A percentile compares a stretch with the other conserved stretches of the same genome.
Evolutionary conservation across 1,140 invertebrate genomes (phyloP).

Genomic region (Batillaria attramentaria): DNA sequence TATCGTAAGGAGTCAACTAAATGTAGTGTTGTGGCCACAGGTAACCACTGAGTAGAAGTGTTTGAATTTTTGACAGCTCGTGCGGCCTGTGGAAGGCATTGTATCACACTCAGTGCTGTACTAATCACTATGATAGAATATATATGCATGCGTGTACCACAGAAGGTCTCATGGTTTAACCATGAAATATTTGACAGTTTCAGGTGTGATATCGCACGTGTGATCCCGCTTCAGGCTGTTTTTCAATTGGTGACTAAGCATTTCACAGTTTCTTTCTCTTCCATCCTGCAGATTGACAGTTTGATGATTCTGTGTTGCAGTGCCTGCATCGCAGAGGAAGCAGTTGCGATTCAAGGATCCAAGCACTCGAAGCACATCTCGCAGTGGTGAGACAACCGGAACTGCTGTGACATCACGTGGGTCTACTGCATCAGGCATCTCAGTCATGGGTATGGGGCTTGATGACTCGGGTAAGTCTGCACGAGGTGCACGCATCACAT

Average conservation of each 20-base stretch:
- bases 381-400: background rate
- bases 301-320: conserved; percentile 18
- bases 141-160: too few species aligned
- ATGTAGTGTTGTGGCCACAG: too few species aligned
- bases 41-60: too few species aligned
- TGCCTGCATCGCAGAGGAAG: conserved; percentile 35
- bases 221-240: background rate
- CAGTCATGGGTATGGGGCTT: conserved; percentile 11
- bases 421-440: background rate
- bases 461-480: conserved; percentile 11
- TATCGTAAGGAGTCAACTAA: too few species aligned
- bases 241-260: background rate
- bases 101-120: too few species aligned
- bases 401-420: background rate
- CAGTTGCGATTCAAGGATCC: conserved; percentile 46
- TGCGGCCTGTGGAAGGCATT: too few species aligned
- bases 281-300: background rate
- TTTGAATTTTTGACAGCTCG: too few species aligned
- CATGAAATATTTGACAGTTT: too few species aligned
- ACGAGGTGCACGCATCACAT: too few species aligned
- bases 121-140: too few species aligned
- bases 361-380: conserved; percentile 14
- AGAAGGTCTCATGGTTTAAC: too few species aligned
- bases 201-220: background rate
- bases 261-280: too few species aligned